Conservation (phyloP, 1,140 invertebrate species). For the Sipha flava region DNA sequence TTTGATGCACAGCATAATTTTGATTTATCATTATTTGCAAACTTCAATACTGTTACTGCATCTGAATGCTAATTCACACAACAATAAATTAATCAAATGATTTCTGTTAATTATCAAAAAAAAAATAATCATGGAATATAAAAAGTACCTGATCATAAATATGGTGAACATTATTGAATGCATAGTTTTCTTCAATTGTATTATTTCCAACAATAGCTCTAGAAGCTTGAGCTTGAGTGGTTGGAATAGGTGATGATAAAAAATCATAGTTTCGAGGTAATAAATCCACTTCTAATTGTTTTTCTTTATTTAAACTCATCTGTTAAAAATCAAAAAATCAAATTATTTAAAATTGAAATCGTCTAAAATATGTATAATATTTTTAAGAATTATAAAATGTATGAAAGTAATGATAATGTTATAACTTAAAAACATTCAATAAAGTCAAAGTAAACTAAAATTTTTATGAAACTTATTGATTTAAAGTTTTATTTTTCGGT, state of each 20-base stretch:
- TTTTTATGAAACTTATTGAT: too few species aligned
- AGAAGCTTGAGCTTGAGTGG: constrained; percentile 49
- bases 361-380: too few species aligned
- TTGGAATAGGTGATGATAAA: constrained; percentile 41
- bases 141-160: constrained; percentile 65
- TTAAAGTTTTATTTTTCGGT: too few species aligned
- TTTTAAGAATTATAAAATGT: too few species aligned
- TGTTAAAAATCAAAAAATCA: constrained; percentile 29
- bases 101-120: not conserved
- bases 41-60: constrained; percentile 73
- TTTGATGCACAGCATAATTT: constrained; percentile 70
- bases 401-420: too few species aligned
- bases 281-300: constrained; percentile 19
- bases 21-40: constrained; percentile 78
- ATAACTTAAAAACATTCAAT: too few species aligned
- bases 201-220: constrained; percentile 51
- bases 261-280: constrained; percentile 36
- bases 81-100: constrained; percentile 40
- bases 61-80: constrained; percentile 54
- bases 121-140: not conserved
- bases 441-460: too few species aligned
- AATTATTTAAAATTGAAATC: constrained; percentile 19
- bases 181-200: constrained; percentile 70
- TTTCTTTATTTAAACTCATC: constrained; percentile 42
- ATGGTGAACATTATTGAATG: constrained; percentile 75